These are phyloP conservation scores for Formicarius rufipectus DNA, from an alignment of 2,113 vertebrate genomes.

Conservation along the genomic window DNA sequence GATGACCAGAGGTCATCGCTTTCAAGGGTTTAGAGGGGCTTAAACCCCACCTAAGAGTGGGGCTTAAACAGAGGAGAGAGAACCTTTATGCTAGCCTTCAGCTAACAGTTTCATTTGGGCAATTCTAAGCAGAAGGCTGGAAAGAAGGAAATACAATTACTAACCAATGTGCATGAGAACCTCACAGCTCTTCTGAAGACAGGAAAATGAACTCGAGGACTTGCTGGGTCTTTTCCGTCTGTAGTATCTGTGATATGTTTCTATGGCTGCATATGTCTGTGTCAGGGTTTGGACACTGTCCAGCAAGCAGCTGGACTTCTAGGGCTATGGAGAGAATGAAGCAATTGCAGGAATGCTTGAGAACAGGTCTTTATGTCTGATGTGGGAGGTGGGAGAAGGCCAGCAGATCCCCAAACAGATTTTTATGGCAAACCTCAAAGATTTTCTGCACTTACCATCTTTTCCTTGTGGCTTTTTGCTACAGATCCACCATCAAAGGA, in stretches of 20 bases:
- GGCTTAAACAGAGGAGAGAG: neutral
- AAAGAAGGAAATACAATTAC: neutral
- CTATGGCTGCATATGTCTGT: neutral
- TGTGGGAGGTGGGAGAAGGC: constrained; percentile 1
- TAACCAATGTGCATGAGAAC: neutral
- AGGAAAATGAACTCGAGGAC: constrained; percentile 12
- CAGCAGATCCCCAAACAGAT: neutral
- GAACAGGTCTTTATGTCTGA: constrained; percentile 45
- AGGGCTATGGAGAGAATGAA: neutral
- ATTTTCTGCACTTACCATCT: neutral
- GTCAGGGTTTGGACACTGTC: constrained; percentile 30
- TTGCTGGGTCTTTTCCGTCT: neutral
- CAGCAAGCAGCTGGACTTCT: constrained; percentile 36
- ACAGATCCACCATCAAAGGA: constrained; percentile 93
- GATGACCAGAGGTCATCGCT: neutral
- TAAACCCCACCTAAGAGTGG: neutral
- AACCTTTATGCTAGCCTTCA: neutral
- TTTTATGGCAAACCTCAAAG: constrained; percentile 34
- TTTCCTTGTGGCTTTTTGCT: constrained; percentile 42
- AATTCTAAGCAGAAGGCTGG: neutral
- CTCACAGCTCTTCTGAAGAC: neutral
- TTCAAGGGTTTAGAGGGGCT: neutral
- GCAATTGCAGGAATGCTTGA: constrained; percentile 39
- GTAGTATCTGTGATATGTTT: neutral
- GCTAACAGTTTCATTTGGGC: neutral